phyloP scores from a whole-genome alignment of 2,797 vertebrate species.

The Pristis pectinata region DNA sequence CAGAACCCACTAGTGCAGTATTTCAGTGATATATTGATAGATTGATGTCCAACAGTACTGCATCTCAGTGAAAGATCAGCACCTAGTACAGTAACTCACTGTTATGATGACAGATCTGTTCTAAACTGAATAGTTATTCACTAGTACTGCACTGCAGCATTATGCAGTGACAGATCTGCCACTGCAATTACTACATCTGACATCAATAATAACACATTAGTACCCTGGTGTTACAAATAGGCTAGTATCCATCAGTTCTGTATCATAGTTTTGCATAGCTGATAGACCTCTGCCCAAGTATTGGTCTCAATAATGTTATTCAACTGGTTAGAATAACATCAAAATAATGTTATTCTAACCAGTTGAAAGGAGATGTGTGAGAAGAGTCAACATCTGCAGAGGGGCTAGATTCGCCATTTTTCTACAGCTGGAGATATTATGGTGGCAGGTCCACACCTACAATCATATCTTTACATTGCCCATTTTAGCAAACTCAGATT shows the following conservation, averaged over 20 bases:
- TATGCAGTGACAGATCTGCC: background rate
- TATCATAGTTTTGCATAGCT: no score
- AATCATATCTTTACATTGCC: background rate
- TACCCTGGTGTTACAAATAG: background rate
- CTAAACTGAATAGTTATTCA: background rate
- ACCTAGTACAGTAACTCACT: background rate
- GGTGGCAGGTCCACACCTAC: background rate
- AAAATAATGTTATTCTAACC: background rate
- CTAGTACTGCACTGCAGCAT: background rate
- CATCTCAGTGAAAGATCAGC: background rate
- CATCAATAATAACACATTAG: no score
- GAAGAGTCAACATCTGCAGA: background rate
- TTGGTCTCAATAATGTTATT: background rate
- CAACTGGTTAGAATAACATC: no score
- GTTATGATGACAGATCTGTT: background rate
- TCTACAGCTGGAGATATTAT: background rate
- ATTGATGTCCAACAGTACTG: background rate
- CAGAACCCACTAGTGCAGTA: background rate
- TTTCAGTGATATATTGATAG: background rate
- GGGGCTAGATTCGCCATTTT: background rate
- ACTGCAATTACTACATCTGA: background rate
- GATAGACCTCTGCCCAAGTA: no score
- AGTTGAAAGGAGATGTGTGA: background rate
- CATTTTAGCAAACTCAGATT: background rate
- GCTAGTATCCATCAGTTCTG: background rate